Evolutionary conservation across 2,888 invertebrate genomes (phyloP), one percentile per base, ranked within the genome.

Genomic region (Hartigia nigra): DNA sequence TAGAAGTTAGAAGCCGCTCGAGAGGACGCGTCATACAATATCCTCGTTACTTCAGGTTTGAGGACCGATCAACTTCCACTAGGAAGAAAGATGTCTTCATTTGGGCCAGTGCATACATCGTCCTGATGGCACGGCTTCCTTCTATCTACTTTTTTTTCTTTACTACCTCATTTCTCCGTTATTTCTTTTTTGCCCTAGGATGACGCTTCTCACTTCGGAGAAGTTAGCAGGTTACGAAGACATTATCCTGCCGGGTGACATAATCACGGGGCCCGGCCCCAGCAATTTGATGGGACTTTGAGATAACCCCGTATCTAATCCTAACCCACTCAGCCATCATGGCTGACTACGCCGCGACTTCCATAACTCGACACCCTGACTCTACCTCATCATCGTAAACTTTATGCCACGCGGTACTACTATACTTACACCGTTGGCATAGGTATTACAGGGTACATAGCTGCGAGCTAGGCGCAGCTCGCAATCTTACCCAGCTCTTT

Each of bases 311-410:
- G 34, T 72, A 72, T 72, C 72, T 72, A 72, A 72, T 72, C 72
- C 34, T 72, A 72, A 31, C 72, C 72, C 72, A 34, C 31, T 72
- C 72, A 34, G 72, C 72, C 72, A 72, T 72, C 72, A 72, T 32
- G 23, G 31, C 14, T 31, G 23, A 23, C 55, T 55, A 55, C 23
- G 5, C 55, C 55, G 72, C 31, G 72, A 72, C 72, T 72, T 72
- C 34, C 72, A 31, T 34, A 72, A 31, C 72, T 31, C 31, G 72
- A 12, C 72, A 72, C 72, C 32, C 32, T 78, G 79, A 81, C 82
- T 80, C 83, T 80, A 83, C 84, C 86, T 86, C 86, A 86, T 86
- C 86, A 86, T 86, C 86, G 83, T 86, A 86, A 86, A 87, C 81
- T 86, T 87, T 87, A 86, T 87, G 84, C 86, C 81, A 81, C 80